Evolutionary conservation across 92 coral and sea anemone species (phyloP), one percentile per base, ranked within the genome.

Genomic region (Porites lobata): DNA sequence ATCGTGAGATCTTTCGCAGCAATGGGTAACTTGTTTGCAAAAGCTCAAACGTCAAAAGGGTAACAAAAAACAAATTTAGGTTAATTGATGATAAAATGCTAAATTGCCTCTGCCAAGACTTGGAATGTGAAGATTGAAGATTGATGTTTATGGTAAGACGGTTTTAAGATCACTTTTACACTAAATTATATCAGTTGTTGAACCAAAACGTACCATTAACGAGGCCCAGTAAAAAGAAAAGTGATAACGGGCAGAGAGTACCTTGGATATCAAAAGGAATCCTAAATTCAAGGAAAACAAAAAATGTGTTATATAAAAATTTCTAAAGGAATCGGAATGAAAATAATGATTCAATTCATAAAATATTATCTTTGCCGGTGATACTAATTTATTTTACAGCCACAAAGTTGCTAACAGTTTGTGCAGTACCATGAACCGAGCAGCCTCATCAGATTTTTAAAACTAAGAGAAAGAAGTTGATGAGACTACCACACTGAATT

Each of bases 231-330:
- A 3, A 38, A 3, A 38, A 38, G 47, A 38, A 38, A 38, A 38
- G 47, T 38, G 47, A 38, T 0, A 38, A 38, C 6, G 47, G 47
- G 47, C 47, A 38, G 47, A n/a, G 21, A 65, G 14, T 13, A 72
- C 77, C 77, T 9, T 72, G 77, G 77, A 72, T 72, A 72, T 47
- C 77, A 32, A 72, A 72, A 72, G 77, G 59, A 32, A 72, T 72
- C 57, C 53, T 72, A 43, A 43, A 72, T 21, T 72, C 50, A 32
- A 72, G 77, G 53, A 72, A 72, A 50, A 50, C 47, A n/a, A 67
- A 67, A 67, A 67, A 22, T 38, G 47, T 32, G 77, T 72, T 72
- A 72, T 72, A 29, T 20, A 72, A 56, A 43, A 72, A 47, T 15
- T 32, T 38, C 47, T 12, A 1, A 43, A 38, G 19, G n/a, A 26